These are phyloP conservation scores for Drosophila eohydei DNA, from an alignment of 2,888 invertebrate species.

Conservation along the genomic window DNA sequence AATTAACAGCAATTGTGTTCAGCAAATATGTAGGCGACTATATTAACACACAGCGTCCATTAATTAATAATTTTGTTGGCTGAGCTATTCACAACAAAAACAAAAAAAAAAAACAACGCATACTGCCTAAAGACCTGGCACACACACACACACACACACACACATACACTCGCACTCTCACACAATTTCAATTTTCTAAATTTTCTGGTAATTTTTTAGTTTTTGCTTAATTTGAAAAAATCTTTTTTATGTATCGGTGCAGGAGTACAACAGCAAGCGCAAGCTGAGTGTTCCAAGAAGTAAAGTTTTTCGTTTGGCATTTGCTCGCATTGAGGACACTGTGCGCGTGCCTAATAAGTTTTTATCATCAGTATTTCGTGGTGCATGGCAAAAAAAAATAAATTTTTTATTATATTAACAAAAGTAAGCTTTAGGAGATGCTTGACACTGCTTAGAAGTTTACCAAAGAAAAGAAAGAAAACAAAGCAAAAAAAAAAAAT, in stretches of 20 bases:
- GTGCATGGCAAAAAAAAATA: conserved; percentile 6
- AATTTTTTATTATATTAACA: conserved; percentile 24
- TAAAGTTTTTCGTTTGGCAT: conserved; percentile 27
- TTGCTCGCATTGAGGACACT: conserved; percentile 41
- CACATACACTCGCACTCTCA: neutral
- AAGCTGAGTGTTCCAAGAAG: conserved; percentile 15
- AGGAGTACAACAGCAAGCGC: conserved; percentile 52
- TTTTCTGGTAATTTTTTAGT: conserved; percentile 15
- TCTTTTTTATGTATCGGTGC: conserved; percentile 70
- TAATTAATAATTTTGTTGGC: conserved; percentile 26
- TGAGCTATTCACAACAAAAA: conserved; percentile 11
- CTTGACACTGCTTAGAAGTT: conserved; percentile 70
- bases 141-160: conserved; percentile 10
- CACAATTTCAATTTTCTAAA: neutral
- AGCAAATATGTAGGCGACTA: conserved; percentile 31
- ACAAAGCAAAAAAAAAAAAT: conserved; percentile 12
- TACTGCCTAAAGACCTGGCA: conserved; percentile 58
- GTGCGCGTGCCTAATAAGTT: conserved; percentile 41
- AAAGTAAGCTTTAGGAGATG: conserved; percentile 53
- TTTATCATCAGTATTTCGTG: conserved; percentile 32
- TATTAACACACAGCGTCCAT: conserved; percentile 35
- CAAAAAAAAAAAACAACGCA: conserved; percentile 29
- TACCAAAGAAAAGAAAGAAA: conserved; percentile 29
- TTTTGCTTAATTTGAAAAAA: conserved; percentile 27
- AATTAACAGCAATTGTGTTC: conserved; percentile 61